Evolutionary conservation across 2,113 vertebrate genomes (phyloP), one percentile per base, ranked within the genome.

Genomic region (Morphnarchus princeps): DNA sequence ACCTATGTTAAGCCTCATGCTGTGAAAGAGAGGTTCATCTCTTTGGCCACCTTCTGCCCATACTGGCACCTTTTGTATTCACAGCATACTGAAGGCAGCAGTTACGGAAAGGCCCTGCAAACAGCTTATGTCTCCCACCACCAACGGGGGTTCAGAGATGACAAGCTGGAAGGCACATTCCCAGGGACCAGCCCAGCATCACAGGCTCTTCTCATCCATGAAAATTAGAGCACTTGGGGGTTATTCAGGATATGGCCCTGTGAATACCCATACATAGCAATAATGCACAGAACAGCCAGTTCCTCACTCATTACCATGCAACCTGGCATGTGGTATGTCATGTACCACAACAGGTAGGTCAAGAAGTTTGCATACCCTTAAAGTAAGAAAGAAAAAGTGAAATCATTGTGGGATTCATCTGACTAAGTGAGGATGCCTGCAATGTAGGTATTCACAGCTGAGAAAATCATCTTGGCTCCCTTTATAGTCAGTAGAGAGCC

Each of bases 271-370:
- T n/a, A 19, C 14, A 26, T 2, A 34, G 16, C 11, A 67, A n/a
- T 36, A 65, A 26, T 14, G 11, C 38, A 36, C 0, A 0, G 17
- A 83, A 14, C 18, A 81, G 4, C 4, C n/a, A 57, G 11, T 10
- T 61, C 14, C 36, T 93, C 40, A 9, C 52, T 54, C 5, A 2
- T n/a, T 66, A 26, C 36, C 34, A 25, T 14, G 14, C 28, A 61
- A 59, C 36, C 32, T 45, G 10, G 38, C 13, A 31, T 1, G 0
- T 18, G 31, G 24, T 2, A 1, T 40, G 13, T 40, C 13, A 10
- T 7, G n/a, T 17, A 32, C 11, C 24, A 5, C 26, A 73, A 29
- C 6, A 81, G 40, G 3, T 38, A 72, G 55, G 11, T 55, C 28
- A 45, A 40, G 31, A 58, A 15, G 9, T 38, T 58, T 80, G 38